These are phyloP conservation scores for Oenanthe oenanthe DNA, from an alignment of 2,113 vertebrate species.

Conservation along the genomic window DNA sequence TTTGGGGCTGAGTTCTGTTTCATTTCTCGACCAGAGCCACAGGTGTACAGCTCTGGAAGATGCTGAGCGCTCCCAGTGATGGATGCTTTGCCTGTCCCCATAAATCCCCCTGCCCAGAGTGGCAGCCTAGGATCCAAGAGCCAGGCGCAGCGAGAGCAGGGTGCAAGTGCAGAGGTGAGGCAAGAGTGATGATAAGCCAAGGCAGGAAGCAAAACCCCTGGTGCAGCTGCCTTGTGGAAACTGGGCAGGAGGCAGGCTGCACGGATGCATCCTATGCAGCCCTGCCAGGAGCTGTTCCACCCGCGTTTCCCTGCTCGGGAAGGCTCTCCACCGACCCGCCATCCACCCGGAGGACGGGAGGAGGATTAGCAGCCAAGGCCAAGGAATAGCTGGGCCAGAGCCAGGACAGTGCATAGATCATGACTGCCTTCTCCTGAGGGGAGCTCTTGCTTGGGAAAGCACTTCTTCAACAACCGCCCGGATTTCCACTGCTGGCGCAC, in stretches of 20 bases:
- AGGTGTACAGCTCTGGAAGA: constrained; percentile 1
- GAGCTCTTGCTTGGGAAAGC: not conserved
- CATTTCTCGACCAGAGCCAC: not conserved
- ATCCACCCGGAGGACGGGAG: not conserved
- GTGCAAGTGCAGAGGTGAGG: not conserved
- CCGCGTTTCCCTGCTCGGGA: not conserved
- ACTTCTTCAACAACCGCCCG: not conserved
- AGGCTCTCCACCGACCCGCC: not conserved
- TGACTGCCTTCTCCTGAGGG: not conserved
- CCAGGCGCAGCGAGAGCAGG: not conserved
- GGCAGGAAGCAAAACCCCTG: not conserved
- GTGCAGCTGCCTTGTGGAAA: not conserved
- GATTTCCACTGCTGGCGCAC: not conserved
- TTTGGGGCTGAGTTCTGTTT: not conserved
- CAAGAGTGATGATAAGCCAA: not conserved
- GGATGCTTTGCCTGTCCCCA: accelerated
- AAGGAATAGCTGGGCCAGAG: constrained; percentile 18
- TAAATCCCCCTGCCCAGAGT: not conserved
- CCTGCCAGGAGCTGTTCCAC: accelerated
- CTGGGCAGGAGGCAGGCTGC: not conserved
- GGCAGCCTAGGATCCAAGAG: accelerated
- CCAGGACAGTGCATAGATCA: not conserved
- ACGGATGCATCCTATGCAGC: no score
- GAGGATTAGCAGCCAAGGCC: not conserved
- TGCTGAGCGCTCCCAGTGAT: not conserved